A percentile compares a stretch with the other conserved stretches of the same genome.
Evolutionary conservation across 2,888 invertebrate species (phyloP).

Genomic region (Caenorhabditis sp.): DNA sequence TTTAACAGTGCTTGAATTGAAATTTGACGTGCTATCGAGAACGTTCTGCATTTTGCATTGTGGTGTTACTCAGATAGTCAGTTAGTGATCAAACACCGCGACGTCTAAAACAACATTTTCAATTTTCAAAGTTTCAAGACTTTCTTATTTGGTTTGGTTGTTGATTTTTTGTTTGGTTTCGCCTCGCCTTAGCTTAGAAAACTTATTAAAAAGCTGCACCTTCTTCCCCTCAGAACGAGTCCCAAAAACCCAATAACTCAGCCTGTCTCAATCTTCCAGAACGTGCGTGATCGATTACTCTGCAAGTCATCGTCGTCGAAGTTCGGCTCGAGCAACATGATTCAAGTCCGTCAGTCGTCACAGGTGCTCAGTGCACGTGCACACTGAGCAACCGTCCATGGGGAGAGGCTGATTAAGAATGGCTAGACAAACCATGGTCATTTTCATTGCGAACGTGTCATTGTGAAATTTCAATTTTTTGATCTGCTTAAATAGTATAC

Average conservation of each 20-base stretch:
- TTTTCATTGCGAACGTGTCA: background rate
- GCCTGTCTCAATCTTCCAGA: slow-evolving; percentile 22
- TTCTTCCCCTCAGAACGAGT: background rate
- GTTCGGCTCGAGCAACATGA: slow-evolving; percentile 38
- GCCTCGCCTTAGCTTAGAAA: no score
- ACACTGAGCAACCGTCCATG: slow-evolving; percentile 22
- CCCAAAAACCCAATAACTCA: background rate
- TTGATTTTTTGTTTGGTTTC: no score
- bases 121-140: no score
- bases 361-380: slow-evolving; percentile 45
- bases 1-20: no score
- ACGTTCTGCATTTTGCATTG: no score
- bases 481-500: background rate
- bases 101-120: no score
- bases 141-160: no score
- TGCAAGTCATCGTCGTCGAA: slow-evolving; percentile 29
- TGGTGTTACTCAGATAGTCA: no score
- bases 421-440: no score
- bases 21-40: no score
- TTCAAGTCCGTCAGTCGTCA: slow-evolving; percentile 40
- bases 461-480: background rate
- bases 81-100: no score
- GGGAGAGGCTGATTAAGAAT: background rate
- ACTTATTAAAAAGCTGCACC: no score
- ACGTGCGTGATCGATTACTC: slow-evolving; percentile 49